phyloP scores from a whole-genome alignment of 2,113 vertebrate genomes.

The Elaphurus davidianus region DNA sequence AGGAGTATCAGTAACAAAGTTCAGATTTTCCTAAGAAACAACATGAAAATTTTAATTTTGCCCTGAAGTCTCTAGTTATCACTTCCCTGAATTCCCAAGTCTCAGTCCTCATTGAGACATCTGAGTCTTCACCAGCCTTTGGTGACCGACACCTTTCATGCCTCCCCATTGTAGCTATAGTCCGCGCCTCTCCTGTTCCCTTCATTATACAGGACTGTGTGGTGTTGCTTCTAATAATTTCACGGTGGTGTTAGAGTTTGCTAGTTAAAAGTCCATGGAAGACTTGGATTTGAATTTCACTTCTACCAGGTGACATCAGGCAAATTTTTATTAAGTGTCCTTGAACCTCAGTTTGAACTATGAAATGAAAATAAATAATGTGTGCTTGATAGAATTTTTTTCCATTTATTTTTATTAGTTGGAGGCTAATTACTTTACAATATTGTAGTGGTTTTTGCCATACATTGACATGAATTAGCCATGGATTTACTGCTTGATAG shows the following conservation, averaged over 20 bases:
- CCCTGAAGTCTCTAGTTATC: not conserved
- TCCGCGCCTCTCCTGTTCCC: not conserved
- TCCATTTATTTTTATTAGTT: too few relatives aligned
- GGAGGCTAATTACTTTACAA: too few relatives aligned
- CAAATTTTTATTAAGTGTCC: slow-evolving; percentile 3
- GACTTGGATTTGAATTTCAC: not conserved
- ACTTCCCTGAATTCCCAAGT: not conserved
- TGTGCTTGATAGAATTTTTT: not conserved
- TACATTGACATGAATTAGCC: too few relatives aligned
- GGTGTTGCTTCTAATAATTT: not conserved
- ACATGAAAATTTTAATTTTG: slow-evolving; percentile 9
- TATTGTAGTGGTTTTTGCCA: too few relatives aligned
- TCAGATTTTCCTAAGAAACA: slow-evolving; percentile 30
- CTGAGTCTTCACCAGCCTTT: not conserved
- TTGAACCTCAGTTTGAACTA: not conserved
- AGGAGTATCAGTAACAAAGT: slow-evolving; percentile 6
- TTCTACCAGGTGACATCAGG: not conserved
- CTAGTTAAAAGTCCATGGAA: not conserved
- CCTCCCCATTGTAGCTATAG: not conserved
- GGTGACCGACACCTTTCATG: not conserved
- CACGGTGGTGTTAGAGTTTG: not conserved
- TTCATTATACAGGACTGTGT: not conserved
- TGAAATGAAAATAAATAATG: slow-evolving; percentile 25
- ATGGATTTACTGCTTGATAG: not conserved
- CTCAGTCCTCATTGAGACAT: not conserved